A percentile compares a stretch with the other conserved stretches of the same genome.
Evolutionary conservation across 1,140 invertebrate genomes (phyloP).

Genomic region (Cryptotermes secundus): DNA sequence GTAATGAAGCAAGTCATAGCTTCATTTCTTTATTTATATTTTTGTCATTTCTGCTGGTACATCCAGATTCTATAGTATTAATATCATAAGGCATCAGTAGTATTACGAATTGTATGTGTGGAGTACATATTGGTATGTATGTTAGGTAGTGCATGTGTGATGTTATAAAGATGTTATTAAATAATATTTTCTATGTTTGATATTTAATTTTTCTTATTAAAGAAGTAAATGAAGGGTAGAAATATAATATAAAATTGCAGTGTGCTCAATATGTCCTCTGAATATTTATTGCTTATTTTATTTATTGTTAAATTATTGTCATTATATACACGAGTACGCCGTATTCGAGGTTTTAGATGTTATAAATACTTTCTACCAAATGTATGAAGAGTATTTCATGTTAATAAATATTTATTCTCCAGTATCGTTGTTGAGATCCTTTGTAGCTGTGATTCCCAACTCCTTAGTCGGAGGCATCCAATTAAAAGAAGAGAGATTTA

Average conservation of each 20-base stretch:
- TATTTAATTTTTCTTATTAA: neutral
- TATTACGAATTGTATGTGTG: neutral
- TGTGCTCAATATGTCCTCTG: slow-evolving; percentile 1
- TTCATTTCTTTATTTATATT: neutral
- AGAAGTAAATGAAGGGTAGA: neutral
- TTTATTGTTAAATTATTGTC: neutral
- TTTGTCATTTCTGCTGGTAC: neutral
- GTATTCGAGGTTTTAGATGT: neutral
- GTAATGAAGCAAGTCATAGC: neutral
- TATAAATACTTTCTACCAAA: neutral
- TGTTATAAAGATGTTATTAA: neutral
- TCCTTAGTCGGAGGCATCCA: too few relatives aligned
- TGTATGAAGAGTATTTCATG: neutral
- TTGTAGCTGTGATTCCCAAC: too few relatives aligned
- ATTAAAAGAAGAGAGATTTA: too few relatives aligned
- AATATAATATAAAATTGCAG: neutral
- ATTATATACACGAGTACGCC: neutral
- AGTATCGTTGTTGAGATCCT: neutral
- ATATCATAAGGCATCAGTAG: neutral
- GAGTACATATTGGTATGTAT: neutral
- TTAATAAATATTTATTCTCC: slow-evolving; percentile 11
- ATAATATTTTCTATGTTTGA: neutral
- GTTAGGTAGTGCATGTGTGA: neutral
- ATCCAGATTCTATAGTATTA: neutral
- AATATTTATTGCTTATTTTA: neutral